These are phyloP conservation scores for Musca domestica DNA, from an alignment of 1,140 invertebrate species.

Conservation along the genomic window DNA sequence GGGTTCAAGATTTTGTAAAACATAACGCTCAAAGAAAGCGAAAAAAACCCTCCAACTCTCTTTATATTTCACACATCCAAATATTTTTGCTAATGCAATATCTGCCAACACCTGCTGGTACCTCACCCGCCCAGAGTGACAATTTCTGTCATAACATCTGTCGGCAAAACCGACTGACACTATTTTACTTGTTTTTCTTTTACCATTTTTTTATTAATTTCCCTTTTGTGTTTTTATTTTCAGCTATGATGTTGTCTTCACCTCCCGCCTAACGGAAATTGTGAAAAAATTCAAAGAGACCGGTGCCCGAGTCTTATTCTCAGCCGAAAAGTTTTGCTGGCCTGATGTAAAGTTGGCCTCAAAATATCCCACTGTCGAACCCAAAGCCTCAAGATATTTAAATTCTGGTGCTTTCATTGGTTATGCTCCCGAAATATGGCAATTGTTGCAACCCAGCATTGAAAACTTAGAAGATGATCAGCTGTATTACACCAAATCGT, in stretches of 20 bases:
- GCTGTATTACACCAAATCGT: slow-evolving; percentile 88
- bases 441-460: slow-evolving; percentile 68
- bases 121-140: too few species aligned
- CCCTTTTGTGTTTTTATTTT: too few species aligned
- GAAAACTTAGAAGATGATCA: slow-evolving; percentile 90
- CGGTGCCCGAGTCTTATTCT: slow-evolving; percentile 80
- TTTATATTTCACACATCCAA: too few species aligned
- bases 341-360: slow-evolving; percentile 75
- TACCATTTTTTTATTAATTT: not conserved
- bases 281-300: slow-evolving; percentile 72
- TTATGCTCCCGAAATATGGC: slow-evolving; percentile 74
- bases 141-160: too few species aligned
- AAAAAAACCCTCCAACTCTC: too few species aligned
- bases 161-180: too few species aligned
- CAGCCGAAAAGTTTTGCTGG: slow-evolving; percentile 94
- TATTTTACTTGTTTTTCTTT: not conserved
- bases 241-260: slow-evolving; percentile 93
- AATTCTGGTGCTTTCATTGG: slow-evolving; percentile 93
- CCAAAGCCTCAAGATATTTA: slow-evolving; percentile 79
- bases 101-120: too few species aligned
- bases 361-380: slow-evolving; percentile 66
- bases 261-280: slow-evolving; percentile 67
- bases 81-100: too few species aligned
- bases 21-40: too few species aligned
- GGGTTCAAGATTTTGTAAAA: too few species aligned